A percentile compares a stretch with the other conserved stretches of the same genome.
Conservation (phyloP, 2,113 vertebrate genomes). For the Paedocypris sp. region DNA sequence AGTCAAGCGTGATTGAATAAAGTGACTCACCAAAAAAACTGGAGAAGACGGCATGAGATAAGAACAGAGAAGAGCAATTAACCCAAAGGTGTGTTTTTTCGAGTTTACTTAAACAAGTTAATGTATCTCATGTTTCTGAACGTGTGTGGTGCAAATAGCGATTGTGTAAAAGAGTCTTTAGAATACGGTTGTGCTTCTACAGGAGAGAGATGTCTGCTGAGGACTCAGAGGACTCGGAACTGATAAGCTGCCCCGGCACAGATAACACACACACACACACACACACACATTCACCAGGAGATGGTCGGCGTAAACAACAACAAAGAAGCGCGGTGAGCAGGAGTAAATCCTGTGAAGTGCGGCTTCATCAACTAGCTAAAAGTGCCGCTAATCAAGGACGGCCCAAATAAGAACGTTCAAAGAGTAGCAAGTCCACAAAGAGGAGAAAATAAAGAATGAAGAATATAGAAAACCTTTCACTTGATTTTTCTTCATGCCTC, state of each 20-base stretch:
- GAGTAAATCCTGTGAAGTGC: slow-evolving; percentile 7
- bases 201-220: slow-evolving; percentile 2
- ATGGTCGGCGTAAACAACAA: slow-evolving; percentile 1
- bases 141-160: not conserved
- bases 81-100: too few species aligned
- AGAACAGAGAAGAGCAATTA: not conserved
- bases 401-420: slow-evolving; percentile 20
- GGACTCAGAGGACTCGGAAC: slow-evolving; percentile 4
- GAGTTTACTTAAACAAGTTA: too few species aligned
- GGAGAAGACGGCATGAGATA: not conserved
- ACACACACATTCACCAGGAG: not conserved
- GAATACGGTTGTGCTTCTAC: slow-evolving; percentile 10
- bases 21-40: not conserved
- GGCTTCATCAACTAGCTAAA: slow-evolving; percentile 35
- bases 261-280: slow-evolving; percentile 10
- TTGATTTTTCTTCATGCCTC: too few species aligned
- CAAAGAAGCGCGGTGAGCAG: slow-evolving; percentile 9
- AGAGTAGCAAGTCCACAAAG: slow-evolving; percentile 17
- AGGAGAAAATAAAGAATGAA: slow-evolving; percentile 32
- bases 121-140: slow-evolving; percentile 1
- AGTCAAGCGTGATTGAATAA: slow-evolving; percentile 10
- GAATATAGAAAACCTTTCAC: slow-evolving; percentile 29
- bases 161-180: not conserved
- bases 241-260: slow-evolving; percentile 1
- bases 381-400: slow-evolving; percentile 31